Conservation (phyloP, 2,113 vertebrate species). For the Laticauda colubrina region DNA sequence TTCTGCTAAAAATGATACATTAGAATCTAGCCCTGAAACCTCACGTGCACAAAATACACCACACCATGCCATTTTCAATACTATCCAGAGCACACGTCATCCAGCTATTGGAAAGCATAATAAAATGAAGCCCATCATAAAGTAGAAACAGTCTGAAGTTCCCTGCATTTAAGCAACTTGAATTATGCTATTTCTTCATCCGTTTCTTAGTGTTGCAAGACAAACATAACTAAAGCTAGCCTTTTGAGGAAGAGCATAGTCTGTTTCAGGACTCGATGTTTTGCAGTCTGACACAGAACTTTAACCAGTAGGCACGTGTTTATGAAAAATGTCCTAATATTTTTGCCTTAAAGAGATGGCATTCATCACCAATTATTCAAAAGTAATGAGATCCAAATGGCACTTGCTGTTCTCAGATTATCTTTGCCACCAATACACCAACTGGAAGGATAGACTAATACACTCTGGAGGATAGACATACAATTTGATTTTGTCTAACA, state of each 20-base stretch:
- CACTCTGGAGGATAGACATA: background rate
- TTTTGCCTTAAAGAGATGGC: background rate
- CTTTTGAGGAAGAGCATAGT: background rate
- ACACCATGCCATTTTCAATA: background rate
- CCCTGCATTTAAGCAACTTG: conserved; percentile 1
- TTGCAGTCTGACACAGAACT: background rate
- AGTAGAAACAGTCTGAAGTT: background rate
- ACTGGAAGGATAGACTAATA: background rate
- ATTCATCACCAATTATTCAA: background rate
- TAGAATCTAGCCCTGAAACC: background rate
- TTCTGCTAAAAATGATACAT: background rate
- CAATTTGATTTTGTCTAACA: background rate
- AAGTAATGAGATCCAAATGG: background rate
- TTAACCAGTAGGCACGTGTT: background rate
- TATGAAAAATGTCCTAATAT: background rate
- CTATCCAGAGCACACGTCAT: background rate
- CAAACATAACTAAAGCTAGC: background rate
- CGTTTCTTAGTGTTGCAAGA: background rate
- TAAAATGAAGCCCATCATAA: background rate
- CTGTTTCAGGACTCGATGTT: background rate
- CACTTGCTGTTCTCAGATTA: background rate
- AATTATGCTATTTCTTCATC: conserved; percentile 10
- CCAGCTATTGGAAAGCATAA: background rate
- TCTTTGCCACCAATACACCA: background rate
- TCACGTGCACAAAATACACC: background rate